Evolutionary conservation across 2,113 vertebrate genomes (phyloP).

Genomic region (Rhinogobius similis): DNA sequence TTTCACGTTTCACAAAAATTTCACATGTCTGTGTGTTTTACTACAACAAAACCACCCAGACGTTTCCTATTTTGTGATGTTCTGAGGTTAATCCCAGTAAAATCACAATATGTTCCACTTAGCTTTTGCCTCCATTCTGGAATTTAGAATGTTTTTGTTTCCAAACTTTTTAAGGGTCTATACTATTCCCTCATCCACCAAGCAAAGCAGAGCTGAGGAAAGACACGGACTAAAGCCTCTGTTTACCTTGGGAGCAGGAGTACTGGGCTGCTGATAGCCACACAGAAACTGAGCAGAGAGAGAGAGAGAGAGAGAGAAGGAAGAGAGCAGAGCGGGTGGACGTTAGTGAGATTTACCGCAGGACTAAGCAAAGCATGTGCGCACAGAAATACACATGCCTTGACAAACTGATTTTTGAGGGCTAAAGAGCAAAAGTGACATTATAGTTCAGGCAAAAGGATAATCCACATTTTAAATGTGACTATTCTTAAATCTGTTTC

Average conservation of each 20-base stretch:
- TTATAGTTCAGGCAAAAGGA: no score
- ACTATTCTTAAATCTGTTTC: no score
- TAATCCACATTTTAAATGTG: no score
- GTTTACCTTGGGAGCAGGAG: slow-evolving; percentile 74
- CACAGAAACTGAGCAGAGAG: slow-evolving; percentile 77
- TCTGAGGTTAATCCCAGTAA: no score
- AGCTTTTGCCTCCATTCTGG: no score
- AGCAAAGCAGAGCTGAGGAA: not conserved
- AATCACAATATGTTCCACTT: no score
- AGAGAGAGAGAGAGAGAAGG: slow-evolving; percentile 43
- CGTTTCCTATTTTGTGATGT: no score
- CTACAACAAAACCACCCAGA: no score
- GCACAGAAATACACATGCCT: not conserved
- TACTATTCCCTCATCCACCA: not conserved
- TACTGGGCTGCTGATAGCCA: slow-evolving; percentile 77
- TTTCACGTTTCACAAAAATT: no score
- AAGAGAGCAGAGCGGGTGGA: slow-evolving; percentile 30
- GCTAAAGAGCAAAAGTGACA: no score
- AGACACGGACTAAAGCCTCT: not conserved
- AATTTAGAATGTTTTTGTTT: no score
- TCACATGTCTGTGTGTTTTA: no score
- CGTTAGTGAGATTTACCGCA: slow-evolving; percentile 19
- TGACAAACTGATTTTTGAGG: not conserved
- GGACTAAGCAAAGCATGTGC: not conserved
- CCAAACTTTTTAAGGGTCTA: not conserved